Conservation (phyloP, 2,888 invertebrate species). For the Drosophila parthenogenetica region DNA sequence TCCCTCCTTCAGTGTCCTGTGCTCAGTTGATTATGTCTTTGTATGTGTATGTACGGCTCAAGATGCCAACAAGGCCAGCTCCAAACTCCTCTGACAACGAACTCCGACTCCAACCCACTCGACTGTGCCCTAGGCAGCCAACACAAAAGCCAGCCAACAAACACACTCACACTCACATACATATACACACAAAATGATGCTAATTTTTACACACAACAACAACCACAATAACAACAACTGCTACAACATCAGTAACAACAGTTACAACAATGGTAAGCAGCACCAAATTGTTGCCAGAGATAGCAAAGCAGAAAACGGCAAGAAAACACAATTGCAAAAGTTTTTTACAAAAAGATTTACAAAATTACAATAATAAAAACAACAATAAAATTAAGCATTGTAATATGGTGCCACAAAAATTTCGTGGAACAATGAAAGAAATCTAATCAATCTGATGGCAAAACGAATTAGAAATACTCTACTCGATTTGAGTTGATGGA, state of each 20-base stretch:
- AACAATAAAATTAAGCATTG: slow-evolving; percentile 79
- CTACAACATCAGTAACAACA: slow-evolving; percentile 32
- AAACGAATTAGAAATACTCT: slow-evolving; percentile 29
- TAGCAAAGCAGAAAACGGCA: slow-evolving; percentile 29
- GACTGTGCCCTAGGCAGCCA: slow-evolving; percentile 44
- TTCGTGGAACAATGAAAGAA: slow-evolving; percentile 23
- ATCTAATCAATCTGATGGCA: slow-evolving; percentile 34
- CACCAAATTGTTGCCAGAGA: slow-evolving; percentile 48
- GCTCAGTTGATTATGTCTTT: slow-evolving; percentile 37
- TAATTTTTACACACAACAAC: slow-evolving; percentile 65
- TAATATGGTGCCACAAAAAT: slow-evolving; percentile 60
- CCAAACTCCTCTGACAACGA: not conserved
- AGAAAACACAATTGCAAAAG: slow-evolving; percentile 76
- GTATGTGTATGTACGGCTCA: slow-evolving; percentile 40
- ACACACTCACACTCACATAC: slow-evolving; percentile 52
- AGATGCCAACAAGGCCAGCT: slow-evolving; percentile 53
- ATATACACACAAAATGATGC: slow-evolving; percentile 65
- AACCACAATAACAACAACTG: slow-evolving; percentile 34
- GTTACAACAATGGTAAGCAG: slow-evolving; percentile 29
- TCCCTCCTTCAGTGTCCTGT: not conserved
- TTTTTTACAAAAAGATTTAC: slow-evolving; percentile 74
- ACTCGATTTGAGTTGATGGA: not conserved
- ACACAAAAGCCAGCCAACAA: slow-evolving; percentile 63
- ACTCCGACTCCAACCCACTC: slow-evolving; percentile 31
- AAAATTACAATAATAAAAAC: slow-evolving; percentile 78